Evolutionary conservation across 2,888 invertebrate genomes (phyloP), one percentile per base, ranked within the genome.

Genomic region (Epistrophe eligans): DNA sequence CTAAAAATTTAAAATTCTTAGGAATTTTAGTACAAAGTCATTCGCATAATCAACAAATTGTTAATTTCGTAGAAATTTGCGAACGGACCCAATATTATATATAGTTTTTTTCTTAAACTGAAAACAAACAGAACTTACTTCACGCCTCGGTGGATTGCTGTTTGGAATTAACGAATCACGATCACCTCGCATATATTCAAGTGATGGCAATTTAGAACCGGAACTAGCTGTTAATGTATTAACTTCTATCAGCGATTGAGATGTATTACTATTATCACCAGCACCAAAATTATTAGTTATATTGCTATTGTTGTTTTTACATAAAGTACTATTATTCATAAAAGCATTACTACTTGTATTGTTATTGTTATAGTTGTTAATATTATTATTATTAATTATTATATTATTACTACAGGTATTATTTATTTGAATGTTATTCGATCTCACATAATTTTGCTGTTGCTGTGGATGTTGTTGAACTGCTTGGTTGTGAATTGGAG

Each of bases 121-220:
- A 40, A 32, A 17, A 28, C 5, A 19, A 28, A 55, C 13, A 17
- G 28, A 50, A 88, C 89, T 90, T 89, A 93, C 93, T 92, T 93
- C 93, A 91, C 92, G 91, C 90, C 91, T 91, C 90, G 92, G 92
- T 91, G 92, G 92, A 90, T 92, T 91, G 90, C 92, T 90, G 91
- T 92, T 93, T 87, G 93, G 90, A 91, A 92, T 91, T 89, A 91
- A 90, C 90, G 92, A 90, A 92, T 92, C 92, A 91, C 92, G 92
- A 92, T 92, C 92, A 90, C 90, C 92, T 89, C 90, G 91, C 90
- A 88, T 88, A 89, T 89, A 67, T 1, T 67, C 50, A 35, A 38
- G 15, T 40, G 24, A 24, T 24, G 40, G 55, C 17, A 50, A 67
- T n/a, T 50, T 67, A 3, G 40, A 40, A 55, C 70, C 70, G 40